These are phyloP conservation scores for Lagenorhynchus albirostris DNA, from an alignment of 2,113 vertebrate species.

Conservation along the genomic window DNA sequence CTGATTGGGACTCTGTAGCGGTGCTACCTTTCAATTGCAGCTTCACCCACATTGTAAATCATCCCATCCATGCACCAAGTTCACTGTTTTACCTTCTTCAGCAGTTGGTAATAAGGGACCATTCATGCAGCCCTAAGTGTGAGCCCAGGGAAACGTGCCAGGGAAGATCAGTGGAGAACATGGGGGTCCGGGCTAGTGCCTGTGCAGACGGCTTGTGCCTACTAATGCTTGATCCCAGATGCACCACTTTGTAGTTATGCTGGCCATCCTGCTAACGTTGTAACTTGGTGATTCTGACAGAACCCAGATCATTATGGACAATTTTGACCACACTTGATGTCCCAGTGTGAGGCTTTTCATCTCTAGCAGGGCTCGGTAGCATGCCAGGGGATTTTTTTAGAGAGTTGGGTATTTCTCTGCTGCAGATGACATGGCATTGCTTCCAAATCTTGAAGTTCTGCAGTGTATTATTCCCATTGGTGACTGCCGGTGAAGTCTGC, in stretches of 20 bases:
- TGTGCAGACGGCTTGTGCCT: background rate
- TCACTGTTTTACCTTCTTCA: background rate
- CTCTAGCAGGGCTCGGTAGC: background rate
- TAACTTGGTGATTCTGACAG: background rate
- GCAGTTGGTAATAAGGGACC: background rate
- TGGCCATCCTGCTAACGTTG: background rate
- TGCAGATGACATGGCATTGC: background rate
- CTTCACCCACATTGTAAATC: too few relatives aligned
- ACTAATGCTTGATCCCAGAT: background rate
- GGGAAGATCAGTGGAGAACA: background rate
- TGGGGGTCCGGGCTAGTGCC: too few relatives aligned
- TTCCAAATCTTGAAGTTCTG: background rate
- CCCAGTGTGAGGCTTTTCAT: background rate
- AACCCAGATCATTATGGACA: background rate
- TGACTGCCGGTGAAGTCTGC: background rate
- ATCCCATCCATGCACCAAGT: background rate
- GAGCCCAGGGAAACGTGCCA: background rate
- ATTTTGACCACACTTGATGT: background rate
- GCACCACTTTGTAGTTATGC: too few relatives aligned
- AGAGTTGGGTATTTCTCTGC: background rate
- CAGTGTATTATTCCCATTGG: background rate
- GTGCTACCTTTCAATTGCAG: background rate
- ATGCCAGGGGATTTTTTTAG: background rate
- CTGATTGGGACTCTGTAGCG: accelerated
- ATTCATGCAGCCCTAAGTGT: background rate